Percentiles rank a stretch among this genome's conserved stretches.
Evolutionary conservation across 2,888 invertebrate genomes (phyloP).

Genomic region (Perdita meconis): DNA sequence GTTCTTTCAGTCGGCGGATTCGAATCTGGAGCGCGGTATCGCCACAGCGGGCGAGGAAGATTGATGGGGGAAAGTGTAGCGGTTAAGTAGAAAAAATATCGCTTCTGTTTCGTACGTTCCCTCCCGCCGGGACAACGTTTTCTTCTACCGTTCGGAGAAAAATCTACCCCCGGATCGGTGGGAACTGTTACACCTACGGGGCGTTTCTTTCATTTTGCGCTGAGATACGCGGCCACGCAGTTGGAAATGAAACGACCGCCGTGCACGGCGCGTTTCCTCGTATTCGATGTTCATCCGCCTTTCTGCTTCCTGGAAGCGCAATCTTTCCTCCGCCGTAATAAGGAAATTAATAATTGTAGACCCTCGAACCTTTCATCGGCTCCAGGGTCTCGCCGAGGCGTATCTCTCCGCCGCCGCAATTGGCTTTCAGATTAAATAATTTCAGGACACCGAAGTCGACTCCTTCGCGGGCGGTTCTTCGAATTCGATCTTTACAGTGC

Average conservation of each 20-base stretch:
- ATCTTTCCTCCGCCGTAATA: slow-evolving; percentile 21
- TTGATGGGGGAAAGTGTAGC: slow-evolving; percentile 30
- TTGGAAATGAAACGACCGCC: slow-evolving; percentile 14
- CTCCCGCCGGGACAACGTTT: neutral
- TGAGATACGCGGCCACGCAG: neutral
- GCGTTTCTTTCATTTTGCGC: slow-evolving; percentile 12
- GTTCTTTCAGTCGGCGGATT: slow-evolving; percentile 19
- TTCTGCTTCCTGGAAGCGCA: slow-evolving; percentile 6
- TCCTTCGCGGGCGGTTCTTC: neutral
- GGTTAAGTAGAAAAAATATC: slow-evolving; percentile 35
- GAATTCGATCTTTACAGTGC: neutral
- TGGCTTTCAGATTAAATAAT: neutral
- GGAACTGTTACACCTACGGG: slow-evolving; percentile 2
- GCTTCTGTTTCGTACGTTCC: slow-evolving; percentile 5
- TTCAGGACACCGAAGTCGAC: neutral
- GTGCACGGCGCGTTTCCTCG: neutral
- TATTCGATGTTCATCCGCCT: slow-evolving; percentile 3
- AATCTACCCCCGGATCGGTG: neutral
- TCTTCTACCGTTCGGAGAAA: neutral
- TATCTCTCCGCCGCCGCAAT: too few relatives aligned
- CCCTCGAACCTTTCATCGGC: slow-evolving; percentile 3
- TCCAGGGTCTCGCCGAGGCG: neutral
- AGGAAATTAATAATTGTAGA: slow-evolving; percentile 33
- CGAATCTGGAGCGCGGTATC: slow-evolving; percentile 21
- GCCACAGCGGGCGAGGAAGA: slow-evolving; percentile 21